Base-by-base conservation (phyloP, 2,888 invertebrate genomes). In the Ophion ventricosus region DNA sequence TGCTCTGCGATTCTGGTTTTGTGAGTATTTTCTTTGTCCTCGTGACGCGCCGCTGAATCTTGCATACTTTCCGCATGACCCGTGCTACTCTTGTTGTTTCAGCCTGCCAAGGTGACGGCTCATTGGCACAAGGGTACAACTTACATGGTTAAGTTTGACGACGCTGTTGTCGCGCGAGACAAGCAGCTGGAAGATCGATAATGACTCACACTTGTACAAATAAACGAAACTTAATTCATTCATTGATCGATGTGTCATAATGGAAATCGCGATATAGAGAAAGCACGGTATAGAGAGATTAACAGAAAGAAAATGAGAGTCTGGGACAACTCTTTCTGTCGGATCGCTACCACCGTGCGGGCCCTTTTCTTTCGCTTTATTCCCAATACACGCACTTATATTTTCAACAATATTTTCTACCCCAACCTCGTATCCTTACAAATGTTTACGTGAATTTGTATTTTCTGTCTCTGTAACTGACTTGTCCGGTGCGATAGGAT, bases 111-210 rank as follows among this genome's bases (percentile, higher is more conserved):
- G 94, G 99, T 99, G 8, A 97, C 99, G 0, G 99, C 99, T 0
- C 99, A 99, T 93, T 99, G 99, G 99, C 99, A 99, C 93, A 99
- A 99, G 93, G 99, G 99, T 59, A 99, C 99, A 10, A 99, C 99
- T 0, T 99, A 99, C 92, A 98, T 99, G 98, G 98, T 99, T 10
- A 98, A 98, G 94, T 99, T 99, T 94, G 99, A 99, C 88, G 98
- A 99, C 92, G 95, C 96, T 49, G 98, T 99, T 74, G 97, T 98
- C 88, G 95, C 96, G 2, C 95, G 98, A 89, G 98, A 99, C 92
- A 98, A 98, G 92, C 97, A 97, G 89, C 94, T 98, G 85, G 98
- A 98, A 94, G 98, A 98, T 87, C 96, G 97, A 94, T 97, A 95
- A 95, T 59, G n/a, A 73, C n/a, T 72, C 25, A 74, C 49, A 59